phyloP scores from a whole-genome alignment of 2,888 invertebrate species.

The Iphiclides podalirius region DNA sequence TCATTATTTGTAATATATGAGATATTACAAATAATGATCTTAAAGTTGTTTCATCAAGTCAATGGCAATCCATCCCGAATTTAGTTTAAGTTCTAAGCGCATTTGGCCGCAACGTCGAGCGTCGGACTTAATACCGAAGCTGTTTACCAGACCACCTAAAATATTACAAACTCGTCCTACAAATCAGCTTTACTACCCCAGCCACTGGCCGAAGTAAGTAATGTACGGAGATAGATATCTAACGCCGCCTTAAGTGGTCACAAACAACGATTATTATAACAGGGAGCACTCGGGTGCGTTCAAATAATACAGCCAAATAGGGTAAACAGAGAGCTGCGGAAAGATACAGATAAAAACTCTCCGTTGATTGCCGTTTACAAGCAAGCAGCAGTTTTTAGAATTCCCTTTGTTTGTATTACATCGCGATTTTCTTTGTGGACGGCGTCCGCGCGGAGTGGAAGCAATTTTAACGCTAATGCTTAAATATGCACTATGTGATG shows the following conservation, averaged over 20 bases:
- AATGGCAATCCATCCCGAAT: not conserved
- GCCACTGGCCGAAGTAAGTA: slow-evolving; percentile 19
- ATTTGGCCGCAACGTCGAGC: slow-evolving; percentile 12
- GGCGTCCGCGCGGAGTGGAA: not conserved
- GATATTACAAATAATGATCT: not conserved
- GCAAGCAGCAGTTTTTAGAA: not conserved
- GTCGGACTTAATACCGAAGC: slow-evolving; percentile 32
- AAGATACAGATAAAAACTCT: too few relatives aligned
- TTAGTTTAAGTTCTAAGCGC: slow-evolving; percentile 4
- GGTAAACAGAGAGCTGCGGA: too few relatives aligned
- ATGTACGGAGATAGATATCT: slow-evolving; percentile 25
- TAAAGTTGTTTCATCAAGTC: not conserved
- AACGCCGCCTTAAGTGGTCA: slow-evolving; percentile 15
- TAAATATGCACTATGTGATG: slow-evolving; percentile 9
- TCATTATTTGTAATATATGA: too few relatives aligned
- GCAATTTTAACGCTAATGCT: slow-evolving; percentile 9
- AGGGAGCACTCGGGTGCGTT: slow-evolving; percentile 20
- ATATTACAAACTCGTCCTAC: slow-evolving; percentile 39
- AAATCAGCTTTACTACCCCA: slow-evolving; percentile 33
- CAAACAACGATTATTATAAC: slow-evolving; percentile 18
- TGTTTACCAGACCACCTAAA: slow-evolving; percentile 42
- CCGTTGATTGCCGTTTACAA: too few relatives aligned
- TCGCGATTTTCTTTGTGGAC: not conserved
- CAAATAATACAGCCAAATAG: not conserved
- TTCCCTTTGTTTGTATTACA: not conserved